Evolutionary conservation across 2,113 vertebrate species (phyloP).

Genomic region (Periophthalmus modestus): DNA sequence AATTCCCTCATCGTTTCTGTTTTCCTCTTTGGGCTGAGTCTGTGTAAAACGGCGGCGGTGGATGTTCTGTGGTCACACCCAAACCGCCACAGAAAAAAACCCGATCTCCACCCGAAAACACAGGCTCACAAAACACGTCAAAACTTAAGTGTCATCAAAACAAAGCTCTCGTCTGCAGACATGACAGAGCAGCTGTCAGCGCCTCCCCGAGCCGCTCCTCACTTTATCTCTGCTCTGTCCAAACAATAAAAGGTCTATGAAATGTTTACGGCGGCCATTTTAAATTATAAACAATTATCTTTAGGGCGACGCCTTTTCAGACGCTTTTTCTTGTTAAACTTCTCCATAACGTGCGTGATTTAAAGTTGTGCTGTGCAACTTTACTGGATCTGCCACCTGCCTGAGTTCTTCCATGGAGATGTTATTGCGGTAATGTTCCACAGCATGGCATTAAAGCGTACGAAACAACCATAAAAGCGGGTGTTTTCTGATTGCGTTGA

Average conservation of each 20-base stretch:
- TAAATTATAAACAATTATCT: neutral
- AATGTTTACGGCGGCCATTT: neutral
- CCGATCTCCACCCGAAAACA: constrained; percentile 51
- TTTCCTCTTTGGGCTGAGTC: constrained; percentile 7
- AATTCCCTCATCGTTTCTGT: neutral
- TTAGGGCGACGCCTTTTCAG: neutral
- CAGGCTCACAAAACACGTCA: constrained; percentile 40
- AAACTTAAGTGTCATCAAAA: constrained; percentile 40
- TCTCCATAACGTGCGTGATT: neutral
- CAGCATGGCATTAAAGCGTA: no score
- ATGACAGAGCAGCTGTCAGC: constrained; percentile 29
- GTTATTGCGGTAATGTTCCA: no score
- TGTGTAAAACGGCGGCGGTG: constrained; percentile 43
- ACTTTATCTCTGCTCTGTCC: neutral
- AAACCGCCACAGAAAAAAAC: constrained; percentile 39
- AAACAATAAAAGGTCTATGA: neutral
- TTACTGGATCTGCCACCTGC: no score
- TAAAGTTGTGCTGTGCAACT: neutral
- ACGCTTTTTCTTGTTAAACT: neutral
- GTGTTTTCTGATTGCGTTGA: no score
- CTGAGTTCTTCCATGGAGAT: no score
- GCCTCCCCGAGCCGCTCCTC: constrained; percentile 25
- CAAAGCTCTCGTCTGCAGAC: constrained; percentile 34
- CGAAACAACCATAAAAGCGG: no score
- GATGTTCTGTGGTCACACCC: constrained; percentile 47